A percentile compares a stretch with the other conserved stretches of the same genome.
Evolutionary conservation across 1,140 invertebrate species (phyloP).

Genomic region (Drosophila pruinosa): DNA sequence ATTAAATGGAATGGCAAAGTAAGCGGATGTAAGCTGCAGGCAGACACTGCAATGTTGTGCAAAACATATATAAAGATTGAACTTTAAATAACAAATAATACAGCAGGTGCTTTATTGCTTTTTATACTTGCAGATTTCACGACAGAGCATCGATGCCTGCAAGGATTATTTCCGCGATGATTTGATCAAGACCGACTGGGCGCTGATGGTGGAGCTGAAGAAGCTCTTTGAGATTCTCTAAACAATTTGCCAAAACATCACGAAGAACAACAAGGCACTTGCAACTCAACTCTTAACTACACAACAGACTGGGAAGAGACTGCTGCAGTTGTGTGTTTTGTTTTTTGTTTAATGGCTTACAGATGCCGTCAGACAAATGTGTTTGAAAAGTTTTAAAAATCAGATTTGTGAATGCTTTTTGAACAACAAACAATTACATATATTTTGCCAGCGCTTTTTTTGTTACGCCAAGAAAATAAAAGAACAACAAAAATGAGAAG

Average conservation of each 20-base stretch:
- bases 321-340: slow-evolving; percentile 34
- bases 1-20: slow-evolving; percentile 34
- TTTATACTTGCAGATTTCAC: slow-evolving; percentile 91
- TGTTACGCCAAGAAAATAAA: slow-evolving; percentile 43
- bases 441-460: slow-evolving; percentile 66
- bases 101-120: neutral
- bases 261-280: slow-evolving; percentile 17
- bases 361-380: too few relatives aligned
- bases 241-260: slow-evolving; percentile 47
- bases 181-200: slow-evolving; percentile 97
- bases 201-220: slow-evolving; percentile 98
- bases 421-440: slow-evolving; percentile 32
- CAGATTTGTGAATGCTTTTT: slow-evolving; percentile 64
- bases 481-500: slow-evolving; percentile 5
- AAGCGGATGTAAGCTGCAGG: slow-evolving; percentile 11
- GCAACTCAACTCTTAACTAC: slow-evolving; percentile 35
- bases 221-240: slow-evolving; percentile 98
- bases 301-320: slow-evolving; percentile 17
- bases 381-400: slow-evolving; percentile 66
- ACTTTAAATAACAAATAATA: neutral
- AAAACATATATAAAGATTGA: too few relatives aligned
- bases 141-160: slow-evolving; percentile 99
- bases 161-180: slow-evolving; percentile 99
- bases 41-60: neutral
- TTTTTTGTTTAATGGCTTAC: slow-evolving; percentile 20